Conservation (phyloP, 2,888 invertebrate genomes). For the Pandemis heparana region DNA sequence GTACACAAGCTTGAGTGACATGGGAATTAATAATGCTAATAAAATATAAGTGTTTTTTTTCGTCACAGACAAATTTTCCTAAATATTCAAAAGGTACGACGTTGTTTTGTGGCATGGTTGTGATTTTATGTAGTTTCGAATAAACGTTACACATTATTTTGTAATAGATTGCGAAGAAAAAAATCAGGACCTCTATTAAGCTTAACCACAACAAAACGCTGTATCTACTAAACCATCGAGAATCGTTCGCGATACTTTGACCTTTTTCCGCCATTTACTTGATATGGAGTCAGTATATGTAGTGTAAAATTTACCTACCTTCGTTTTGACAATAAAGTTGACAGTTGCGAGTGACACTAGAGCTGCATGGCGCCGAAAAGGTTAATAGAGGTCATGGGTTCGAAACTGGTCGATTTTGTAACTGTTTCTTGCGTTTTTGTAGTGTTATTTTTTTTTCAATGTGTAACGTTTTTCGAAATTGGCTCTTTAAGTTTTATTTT, state of each 20-base stretch:
- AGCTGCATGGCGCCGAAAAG: too few species aligned
- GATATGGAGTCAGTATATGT: too few species aligned
- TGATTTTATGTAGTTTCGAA: slow-evolving; percentile 52
- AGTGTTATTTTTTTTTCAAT: slow-evolving; percentile 12
- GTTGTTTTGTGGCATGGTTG: slow-evolving; percentile 66
- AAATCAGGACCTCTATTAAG: too few species aligned
- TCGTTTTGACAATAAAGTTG: too few species aligned
- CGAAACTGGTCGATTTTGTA: background rate
- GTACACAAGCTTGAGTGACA: slow-evolving; percentile 66
- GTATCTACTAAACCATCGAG: background rate
- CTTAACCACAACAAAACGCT: slow-evolving; percentile 19
- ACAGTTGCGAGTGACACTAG: too few species aligned
- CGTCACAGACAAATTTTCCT: slow-evolving; percentile 45
- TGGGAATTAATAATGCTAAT: slow-evolving; percentile 73
- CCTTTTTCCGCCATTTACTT: too few species aligned
- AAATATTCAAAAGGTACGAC: slow-evolving; percentile 59
- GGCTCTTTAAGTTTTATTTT: slow-evolving; percentile 11
- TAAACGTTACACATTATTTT: slow-evolving; percentile 23
- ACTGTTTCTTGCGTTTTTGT: slow-evolving; percentile 36
- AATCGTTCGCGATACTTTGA: background rate
- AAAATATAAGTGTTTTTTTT: slow-evolving; percentile 61
- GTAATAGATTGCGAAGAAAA: too few species aligned
- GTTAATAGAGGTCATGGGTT: background rate
- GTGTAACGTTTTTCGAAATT: slow-evolving; percentile 20
- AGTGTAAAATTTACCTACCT: too few species aligned